phyloP scores from a whole-genome alignment of 2,113 vertebrate genomes.

The Ranitomeya imitator region DNA sequence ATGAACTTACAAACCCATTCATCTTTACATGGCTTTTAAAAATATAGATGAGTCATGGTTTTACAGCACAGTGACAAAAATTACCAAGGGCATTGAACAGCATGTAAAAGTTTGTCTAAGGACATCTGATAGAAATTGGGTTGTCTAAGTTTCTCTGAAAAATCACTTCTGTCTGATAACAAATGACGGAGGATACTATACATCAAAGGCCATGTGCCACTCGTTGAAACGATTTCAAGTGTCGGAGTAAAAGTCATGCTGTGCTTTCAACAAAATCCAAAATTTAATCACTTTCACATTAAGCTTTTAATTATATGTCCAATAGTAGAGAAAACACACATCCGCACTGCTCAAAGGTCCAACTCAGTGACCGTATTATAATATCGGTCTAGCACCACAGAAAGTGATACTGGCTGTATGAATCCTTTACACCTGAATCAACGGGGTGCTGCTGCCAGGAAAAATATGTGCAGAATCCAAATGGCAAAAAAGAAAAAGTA shows the following conservation, averaged over 20 bases:
- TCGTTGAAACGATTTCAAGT: constrained; percentile 31
- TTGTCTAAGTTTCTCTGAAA: neutral
- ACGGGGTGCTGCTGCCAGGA: too few species aligned
- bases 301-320: constrained; percentile 55
- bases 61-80: neutral
- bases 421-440: too few species aligned
- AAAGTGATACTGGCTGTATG: too few species aligned
- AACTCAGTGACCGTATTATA: too few species aligned
- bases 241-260: constrained; percentile 39
- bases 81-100: constrained; percentile 21
- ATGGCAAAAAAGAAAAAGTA: too few species aligned
- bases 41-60: neutral
- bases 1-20: neutral
- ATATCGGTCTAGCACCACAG: too few species aligned
- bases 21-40: neutral
- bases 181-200: constrained; percentile 6
- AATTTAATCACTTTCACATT: constrained; percentile 53
- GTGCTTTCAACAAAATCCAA: constrained; percentile 50
- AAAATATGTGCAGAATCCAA: too few species aligned
- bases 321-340: too few species aligned
- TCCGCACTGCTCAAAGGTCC: too few species aligned
- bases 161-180: constrained; percentile 31
- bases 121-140: constrained; percentile 20
- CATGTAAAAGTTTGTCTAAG: constrained; percentile 18
- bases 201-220: constrained; percentile 37